These are phyloP conservation scores for Drosophila quadrilineata DNA, from an alignment of 1,140 invertebrate species.

Conservation along the genomic window DNA sequence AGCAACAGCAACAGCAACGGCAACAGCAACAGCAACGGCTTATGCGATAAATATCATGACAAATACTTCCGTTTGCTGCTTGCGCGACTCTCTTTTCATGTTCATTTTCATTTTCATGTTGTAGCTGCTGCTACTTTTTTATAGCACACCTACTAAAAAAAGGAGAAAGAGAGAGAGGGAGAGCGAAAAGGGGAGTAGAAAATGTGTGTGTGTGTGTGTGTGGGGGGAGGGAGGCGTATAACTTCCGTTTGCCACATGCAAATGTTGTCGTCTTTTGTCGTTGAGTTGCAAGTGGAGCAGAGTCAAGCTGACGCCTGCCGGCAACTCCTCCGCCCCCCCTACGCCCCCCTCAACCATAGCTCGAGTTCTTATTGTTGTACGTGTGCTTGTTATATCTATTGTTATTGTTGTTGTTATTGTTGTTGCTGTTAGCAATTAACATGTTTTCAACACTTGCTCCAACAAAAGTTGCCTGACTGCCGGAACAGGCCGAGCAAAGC, in stretches of 20 bases:
- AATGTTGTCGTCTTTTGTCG: slow-evolving; percentile 40
- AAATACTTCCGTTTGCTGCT: slow-evolving; percentile 64
- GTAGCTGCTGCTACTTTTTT: slow-evolving; percentile 20
- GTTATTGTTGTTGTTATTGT: slow-evolving; percentile 41
- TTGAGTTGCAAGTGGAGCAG: slow-evolving; percentile 48
- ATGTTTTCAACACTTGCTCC: slow-evolving; percentile 70
- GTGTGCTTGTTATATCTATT: slow-evolving; percentile 20
- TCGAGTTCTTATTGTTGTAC: slow-evolving; percentile 24
- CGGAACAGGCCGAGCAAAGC: slow-evolving; percentile 26
- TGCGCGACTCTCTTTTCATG: slow-evolving; percentile 15
- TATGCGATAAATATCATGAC: slow-evolving; percentile 77
- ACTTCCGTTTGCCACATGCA: slow-evolving; percentile 62
- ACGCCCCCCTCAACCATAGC: slow-evolving; percentile 1
- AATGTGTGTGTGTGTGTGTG: not conserved
- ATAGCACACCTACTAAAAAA: slow-evolving; percentile 20
- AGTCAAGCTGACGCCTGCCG: slow-evolving; percentile 11
- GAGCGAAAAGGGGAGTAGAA: no score
- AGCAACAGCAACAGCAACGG: slow-evolving; percentile 39
- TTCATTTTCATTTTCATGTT: not conserved
- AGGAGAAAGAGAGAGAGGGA: no score
- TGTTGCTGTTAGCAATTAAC: slow-evolving; percentile 73
- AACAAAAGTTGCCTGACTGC: slow-evolving; percentile 49
- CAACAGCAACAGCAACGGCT: slow-evolving; percentile 48
- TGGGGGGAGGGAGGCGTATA: not conserved
- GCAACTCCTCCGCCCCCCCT: no score